Evolutionary conservation across 2,888 invertebrate species (phyloP).

Genomic region (Mesodorylaimus sp.): DNA sequence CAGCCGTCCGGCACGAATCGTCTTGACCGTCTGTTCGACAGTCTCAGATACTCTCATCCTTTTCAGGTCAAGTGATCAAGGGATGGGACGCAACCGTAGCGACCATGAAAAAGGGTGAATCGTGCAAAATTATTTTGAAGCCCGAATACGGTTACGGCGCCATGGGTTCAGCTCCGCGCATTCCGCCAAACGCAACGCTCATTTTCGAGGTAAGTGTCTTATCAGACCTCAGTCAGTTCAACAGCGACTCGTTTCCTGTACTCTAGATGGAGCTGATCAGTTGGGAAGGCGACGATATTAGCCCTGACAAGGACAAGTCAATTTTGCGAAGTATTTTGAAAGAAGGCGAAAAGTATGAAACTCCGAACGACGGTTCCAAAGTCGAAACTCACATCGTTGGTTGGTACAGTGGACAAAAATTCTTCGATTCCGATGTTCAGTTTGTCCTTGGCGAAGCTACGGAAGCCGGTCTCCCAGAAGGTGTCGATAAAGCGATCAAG

Average conservation of each 20-base stretch:
- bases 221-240: slow-evolving; percentile 12
- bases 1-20: no score
- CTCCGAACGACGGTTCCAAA: slow-evolving; percentile 60
- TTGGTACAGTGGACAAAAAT: slow-evolving; percentile 44
- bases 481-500: slow-evolving; percentile 59
- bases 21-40: no score
- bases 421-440: slow-evolving; percentile 61
- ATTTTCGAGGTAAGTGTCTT: slow-evolving; percentile 56
- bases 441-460: slow-evolving; percentile 70
- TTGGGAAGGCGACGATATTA: slow-evolving; percentile 52
- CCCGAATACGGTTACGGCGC: slow-evolving; percentile 78
- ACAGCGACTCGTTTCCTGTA: slow-evolving; percentile 5
- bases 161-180: slow-evolving; percentile 61
- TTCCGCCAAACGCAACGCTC: slow-evolving; percentile 67
- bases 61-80: slow-evolving; percentile 57
- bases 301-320: slow-evolving; percentile 59
- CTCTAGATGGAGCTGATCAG: slow-evolving; percentile 11
- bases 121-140: slow-evolving; percentile 51
- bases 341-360: slow-evolving; percentile 49
- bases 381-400: slow-evolving; percentile 63
- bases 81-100: slow-evolving; percentile 86
- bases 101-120: slow-evolving; percentile 75
- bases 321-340: slow-evolving; percentile 53
- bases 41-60: no score
- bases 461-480: slow-evolving; percentile 53